Evolutionary conservation across 2,888 invertebrate genomes (phyloP).

Genomic region (Adelognathus sp.): DNA sequence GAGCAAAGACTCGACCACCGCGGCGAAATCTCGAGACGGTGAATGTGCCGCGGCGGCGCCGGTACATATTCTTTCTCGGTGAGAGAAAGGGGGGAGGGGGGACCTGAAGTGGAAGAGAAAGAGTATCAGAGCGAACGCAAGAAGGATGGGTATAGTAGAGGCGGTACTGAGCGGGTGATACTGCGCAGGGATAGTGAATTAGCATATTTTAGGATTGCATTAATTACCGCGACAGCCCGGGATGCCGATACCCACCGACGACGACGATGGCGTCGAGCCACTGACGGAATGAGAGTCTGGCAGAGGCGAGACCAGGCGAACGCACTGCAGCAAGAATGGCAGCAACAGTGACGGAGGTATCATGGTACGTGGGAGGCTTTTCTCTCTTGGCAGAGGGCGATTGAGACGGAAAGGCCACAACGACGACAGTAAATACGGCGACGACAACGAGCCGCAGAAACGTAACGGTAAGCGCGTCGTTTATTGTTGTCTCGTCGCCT

Average conservation of each 20-base stretch:
- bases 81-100: slow-evolving; percentile 9
- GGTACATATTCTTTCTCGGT: slow-evolving; percentile 55
- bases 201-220: slow-evolving; percentile 75
- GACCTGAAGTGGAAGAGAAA: slow-evolving; percentile 1
- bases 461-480: slow-evolving; percentile 50
- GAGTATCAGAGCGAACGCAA: slow-evolving; percentile 1
- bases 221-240: slow-evolving; percentile 67
- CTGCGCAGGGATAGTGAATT: slow-evolving; percentile 65
- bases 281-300: slow-evolving; percentile 19
- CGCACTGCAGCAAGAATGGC: slow-evolving; percentile 32
- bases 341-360: slow-evolving; percentile 11
- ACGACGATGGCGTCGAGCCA: slow-evolving; percentile 2
- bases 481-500: slow-evolving; percentile 41
- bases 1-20: slow-evolving; percentile 63
- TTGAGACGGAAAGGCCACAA: slow-evolving; percentile 46
- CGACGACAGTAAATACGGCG: slow-evolving; percentile 49
- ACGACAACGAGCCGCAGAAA: slow-evolving; percentile 44
- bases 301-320: slow-evolving; percentile 21
- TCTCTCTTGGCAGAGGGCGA: slow-evolving; percentile 37
- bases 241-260: slow-evolving; percentile 46
- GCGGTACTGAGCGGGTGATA: slow-evolving; percentile 49
- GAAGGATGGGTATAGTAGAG: slow-evolving; percentile 23
- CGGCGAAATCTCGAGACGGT: slow-evolving; percentile 71
- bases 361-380: slow-evolving; percentile 47
- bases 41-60: slow-evolving; percentile 63